Evolutionary conservation across 92 coral and sea anemone species (phyloP), one percentile per base, ranked within the genome.

Genomic region (Heliopora coerulea): DNA sequence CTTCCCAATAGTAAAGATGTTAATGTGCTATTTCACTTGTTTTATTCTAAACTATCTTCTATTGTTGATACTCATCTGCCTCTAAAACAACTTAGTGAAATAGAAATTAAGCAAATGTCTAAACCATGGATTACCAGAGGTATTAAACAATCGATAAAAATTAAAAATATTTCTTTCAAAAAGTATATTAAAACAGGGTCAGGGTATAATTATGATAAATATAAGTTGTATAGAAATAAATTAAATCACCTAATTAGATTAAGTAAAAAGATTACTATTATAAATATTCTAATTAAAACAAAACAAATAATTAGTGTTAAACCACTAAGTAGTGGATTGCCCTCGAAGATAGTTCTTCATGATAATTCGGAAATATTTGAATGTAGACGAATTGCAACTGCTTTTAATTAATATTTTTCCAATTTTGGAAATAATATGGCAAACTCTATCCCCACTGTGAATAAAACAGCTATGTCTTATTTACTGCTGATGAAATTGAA

Each of bases 331-430:
- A 48, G 54, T 17, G 18, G 18, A 48, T 21, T 14, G 54, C 15
- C 20, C 20, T 48, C 15, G 15, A 17, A 48, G 20, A 72, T 49
- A 72, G 44, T 72, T 72, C 62, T 72, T 50, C n/a, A 49, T 21
- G 66, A 79, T 52, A 74, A 73, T 50, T 35, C 49, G 49, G 65
- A 73, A 56, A 62, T 84, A 33, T 65, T 32, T 84, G 79, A 84
- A 14, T 75, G 78, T 31, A 65, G 56, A 63, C 21, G 59, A 13
- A 84, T 84, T 49, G 85, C 88, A 30, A 26, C 63, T 72, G 56
- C 84, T n/a, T 84, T 84, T 59, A 84, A 84, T 56, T 49, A 65
- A 41, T 83, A 54, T 49, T 78, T 83, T 69, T 76, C 87, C 30
- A 58, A 59, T 61, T 50, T 78, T 17, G 75, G 82, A 0, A 63